Base-by-base conservation (phyloP, 2,113 vertebrate species). In the Nettapus auritus region DNA sequence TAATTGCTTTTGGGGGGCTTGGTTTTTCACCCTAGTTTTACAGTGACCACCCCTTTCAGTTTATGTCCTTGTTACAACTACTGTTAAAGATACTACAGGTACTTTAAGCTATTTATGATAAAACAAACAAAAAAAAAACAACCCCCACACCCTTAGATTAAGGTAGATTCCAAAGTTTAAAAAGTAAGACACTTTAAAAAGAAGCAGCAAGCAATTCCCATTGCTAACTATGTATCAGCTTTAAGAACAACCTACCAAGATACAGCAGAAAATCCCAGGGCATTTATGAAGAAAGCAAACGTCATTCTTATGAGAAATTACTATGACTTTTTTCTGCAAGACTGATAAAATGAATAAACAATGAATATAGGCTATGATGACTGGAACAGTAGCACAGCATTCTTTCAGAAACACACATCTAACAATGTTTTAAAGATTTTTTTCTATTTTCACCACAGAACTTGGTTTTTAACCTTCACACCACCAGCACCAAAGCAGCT, bases 361-460 rank as follows among this genome's bases (percentile, higher is more conserved):
- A 29, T 2, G 8, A 23, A 9, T 18, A n/a, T 12, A 5, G 21
- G 2, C 50, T 50, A 16, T 2, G 21, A 8, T 9, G 46, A 13
- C 3, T 8, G 9, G 3, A 44, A 15, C 15, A 33, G 59, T 4
- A 73, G 36, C 53, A 46, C 53, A 46, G 21, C 53, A 48, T 20
- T 22, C 13, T 21, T 76, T 81, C 85, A 69, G 52, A 13, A 85
- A 70, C 36, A 29, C 25, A 13, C 2, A 20, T 14, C 55, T 64
- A 29, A 86, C 26, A 26, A 28, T 2, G 7, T 20, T 85, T 34
- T 22, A 29, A 68, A 57, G 44, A n/a, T 16, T 5, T 38, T 68
- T 44, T 68, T 44, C 44, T 31, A 36, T 50, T 57, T 36, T 18
- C 50, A 46, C 6, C 34, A 20, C 42, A 40, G 10, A 60, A 38